A percentile compares a stretch with the other conserved stretches of the same genome.
phyloP scores from a whole-genome alignment of 1,140 invertebrate species.

The Hycleus phaleratus region DNA sequence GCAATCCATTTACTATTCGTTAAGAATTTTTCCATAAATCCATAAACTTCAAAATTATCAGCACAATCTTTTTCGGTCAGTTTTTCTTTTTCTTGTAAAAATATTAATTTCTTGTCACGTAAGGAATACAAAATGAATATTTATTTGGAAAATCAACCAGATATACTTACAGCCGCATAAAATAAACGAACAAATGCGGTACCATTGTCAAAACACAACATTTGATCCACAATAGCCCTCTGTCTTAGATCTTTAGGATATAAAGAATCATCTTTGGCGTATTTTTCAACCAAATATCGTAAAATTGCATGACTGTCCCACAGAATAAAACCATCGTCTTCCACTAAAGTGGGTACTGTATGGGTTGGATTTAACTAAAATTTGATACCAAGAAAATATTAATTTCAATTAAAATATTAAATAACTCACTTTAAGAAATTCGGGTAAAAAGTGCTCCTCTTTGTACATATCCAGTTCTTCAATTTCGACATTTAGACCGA shows the following conservation, averaged over 20 bases:
- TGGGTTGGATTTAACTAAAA: constrained; percentile 56
- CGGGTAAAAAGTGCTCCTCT: constrained; percentile 57
- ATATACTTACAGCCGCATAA: not conserved
- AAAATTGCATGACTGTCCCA: constrained; percentile 54
- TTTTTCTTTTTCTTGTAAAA: constrained; percentile 3
- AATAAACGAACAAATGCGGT: constrained; percentile 6
- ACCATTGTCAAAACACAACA: constrained; percentile 43
- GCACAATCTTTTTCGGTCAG: constrained; percentile 5
- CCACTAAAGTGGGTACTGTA: constrained; percentile 54
- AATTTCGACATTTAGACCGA: constrained; percentile 57
- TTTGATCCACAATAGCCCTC: constrained; percentile 47
- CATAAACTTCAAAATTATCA: constrained; percentile 13
- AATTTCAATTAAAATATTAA: not conserved
- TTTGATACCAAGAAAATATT: not conserved
- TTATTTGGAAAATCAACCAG: not conserved
- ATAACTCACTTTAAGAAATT: constrained; percentile 57
- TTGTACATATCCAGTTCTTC: constrained; percentile 49
- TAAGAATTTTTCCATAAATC: constrained; percentile 24
- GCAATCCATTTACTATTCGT: constrained; percentile 18
- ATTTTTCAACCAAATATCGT: constrained; percentile 49
- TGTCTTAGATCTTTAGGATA: constrained; percentile 50
- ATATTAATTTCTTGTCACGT: not conserved
- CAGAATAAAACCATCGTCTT: constrained; percentile 53
- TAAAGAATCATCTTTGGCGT: constrained; percentile 46
- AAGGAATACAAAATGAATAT: not conserved